Percentiles rank a stretch among this genome's conserved stretches.
These are phyloP conservation scores for Unio delphinus DNA, from an alignment of 2,888 invertebrate genomes.

Conservation along the genomic window DNA sequence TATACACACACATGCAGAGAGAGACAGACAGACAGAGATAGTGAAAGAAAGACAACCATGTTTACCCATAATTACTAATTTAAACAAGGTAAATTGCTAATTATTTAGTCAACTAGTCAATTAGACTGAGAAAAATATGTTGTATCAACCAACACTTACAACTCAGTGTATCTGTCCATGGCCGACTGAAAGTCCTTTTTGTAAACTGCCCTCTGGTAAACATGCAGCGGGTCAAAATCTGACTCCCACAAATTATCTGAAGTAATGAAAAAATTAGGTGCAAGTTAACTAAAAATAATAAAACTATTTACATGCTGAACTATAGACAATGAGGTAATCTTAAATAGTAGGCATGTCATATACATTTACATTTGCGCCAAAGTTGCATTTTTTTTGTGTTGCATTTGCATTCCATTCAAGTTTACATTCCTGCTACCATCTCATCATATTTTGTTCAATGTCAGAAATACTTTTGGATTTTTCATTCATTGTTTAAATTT, in stretches of 20 bases:
- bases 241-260: slow-evolving; percentile 85
- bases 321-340: background rate
- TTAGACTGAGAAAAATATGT: background rate
- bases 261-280: slow-evolving; percentile 10
- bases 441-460: too few relatives aligned
- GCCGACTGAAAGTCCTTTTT: slow-evolving; percentile 89
- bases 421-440: too few relatives aligned
- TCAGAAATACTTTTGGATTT: too few relatives aligned
- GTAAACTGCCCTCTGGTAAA: slow-evolving; percentile 90
- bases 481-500: too few relatives aligned
- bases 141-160: slow-evolving; percentile 76
- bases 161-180: slow-evolving; percentile 92
- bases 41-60: too few relatives aligned
- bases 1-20: too few relatives aligned
- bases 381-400: too few relatives aligned
- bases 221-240: slow-evolving; percentile 94
- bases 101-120: background rate
- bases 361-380: too few relatives aligned
- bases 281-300: background rate
- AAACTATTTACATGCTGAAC: background rate
- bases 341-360: background rate
- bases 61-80: too few relatives aligned
- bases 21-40: too few relatives aligned
- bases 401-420: too few relatives aligned
- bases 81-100: too few relatives aligned